Percentiles rank a stretch among this genome's conserved stretches.
Evolutionary conservation across 1,140 invertebrate genomes (phyloP).

Genomic region (Portunus trituberculatus): DNA sequence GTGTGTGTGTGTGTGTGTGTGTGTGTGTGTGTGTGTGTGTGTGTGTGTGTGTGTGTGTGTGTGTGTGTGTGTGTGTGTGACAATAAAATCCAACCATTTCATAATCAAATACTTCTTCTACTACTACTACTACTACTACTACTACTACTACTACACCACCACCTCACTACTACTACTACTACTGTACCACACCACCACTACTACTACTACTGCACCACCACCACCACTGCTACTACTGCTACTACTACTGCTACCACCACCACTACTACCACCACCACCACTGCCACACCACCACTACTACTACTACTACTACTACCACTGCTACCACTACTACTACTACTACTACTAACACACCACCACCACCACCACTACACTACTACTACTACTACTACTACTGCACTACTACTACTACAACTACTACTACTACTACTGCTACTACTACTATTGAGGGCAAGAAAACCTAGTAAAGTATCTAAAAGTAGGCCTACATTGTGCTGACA

Average conservation of each 20-base stretch:
- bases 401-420: conserved; percentile 35
- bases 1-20: conserved; percentile 41
- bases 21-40: conserved; percentile 41
- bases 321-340: conserved; percentile 6
- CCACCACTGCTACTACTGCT: not conserved
- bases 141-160: not conserved
- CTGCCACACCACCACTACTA: not conserved
- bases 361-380: conserved; percentile 1
- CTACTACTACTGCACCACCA: conserved; percentile 24
- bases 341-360: not conserved
- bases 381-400: conserved; percentile 27
- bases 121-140: not conserved
- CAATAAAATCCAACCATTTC: not conserved
- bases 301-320: not conserved
- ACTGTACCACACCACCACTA: not conserved
- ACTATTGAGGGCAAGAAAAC: not conserved
- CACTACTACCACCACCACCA: not conserved
- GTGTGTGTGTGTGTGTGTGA: conserved; percentile 37
- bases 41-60: conserved; percentile 41
- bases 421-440: conserved; percentile 34
- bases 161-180: conserved; percentile 24
- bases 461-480: not conserved
- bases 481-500: not conserved
- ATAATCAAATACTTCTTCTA: not conserved
- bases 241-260: conserved; percentile 15